These are phyloP conservation scores for Nannobrachium achirus DNA, from an alignment of 2,113 vertebrate genomes.

Conservation along the genomic window DNA sequence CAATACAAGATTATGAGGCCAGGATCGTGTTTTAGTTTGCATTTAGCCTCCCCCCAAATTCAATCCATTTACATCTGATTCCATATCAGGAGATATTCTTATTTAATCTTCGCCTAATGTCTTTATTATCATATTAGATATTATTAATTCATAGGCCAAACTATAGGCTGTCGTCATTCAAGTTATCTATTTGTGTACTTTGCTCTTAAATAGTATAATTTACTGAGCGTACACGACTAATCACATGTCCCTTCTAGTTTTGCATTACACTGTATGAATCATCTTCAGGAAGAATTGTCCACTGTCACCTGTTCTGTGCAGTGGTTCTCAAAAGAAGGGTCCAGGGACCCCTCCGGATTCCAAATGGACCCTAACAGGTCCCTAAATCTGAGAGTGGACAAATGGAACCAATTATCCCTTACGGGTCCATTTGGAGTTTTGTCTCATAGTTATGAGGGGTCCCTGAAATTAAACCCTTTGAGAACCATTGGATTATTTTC, in stretches of 20 bases:
- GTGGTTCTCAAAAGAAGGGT: too few species aligned
- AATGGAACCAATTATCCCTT: too few species aligned
- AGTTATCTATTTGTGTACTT: constrained; percentile 20
- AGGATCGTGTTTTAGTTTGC: constrained; percentile 14
- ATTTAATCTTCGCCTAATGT: too few species aligned
- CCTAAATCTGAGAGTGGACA: too few species aligned
- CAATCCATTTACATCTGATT: background rate
- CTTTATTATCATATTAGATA: background rate
- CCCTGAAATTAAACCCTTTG: too few species aligned
- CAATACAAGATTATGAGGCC: too few species aligned
- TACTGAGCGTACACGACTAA: constrained; percentile 31
- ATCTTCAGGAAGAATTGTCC: constrained; percentile 21
- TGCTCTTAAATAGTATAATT: constrained; percentile 27
- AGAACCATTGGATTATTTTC: too few species aligned
- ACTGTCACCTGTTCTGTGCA: constrained; percentile 17
- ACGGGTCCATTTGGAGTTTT: too few species aligned
- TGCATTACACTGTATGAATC: constrained; percentile 52
- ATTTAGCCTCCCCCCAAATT: background rate
- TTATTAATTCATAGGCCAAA: background rate
- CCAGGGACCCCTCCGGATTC: too few species aligned
- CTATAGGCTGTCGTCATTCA: constrained; percentile 24
- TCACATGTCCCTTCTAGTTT: too few species aligned
- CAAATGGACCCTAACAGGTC: too few species aligned
- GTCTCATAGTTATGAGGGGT: too few species aligned
- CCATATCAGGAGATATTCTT: background rate